Percentiles rank a stretch among this genome's conserved stretches.
Evolutionary conservation across 2,797 vertebrate species (phyloP).

Genomic region (Xenops minutus): DNA sequence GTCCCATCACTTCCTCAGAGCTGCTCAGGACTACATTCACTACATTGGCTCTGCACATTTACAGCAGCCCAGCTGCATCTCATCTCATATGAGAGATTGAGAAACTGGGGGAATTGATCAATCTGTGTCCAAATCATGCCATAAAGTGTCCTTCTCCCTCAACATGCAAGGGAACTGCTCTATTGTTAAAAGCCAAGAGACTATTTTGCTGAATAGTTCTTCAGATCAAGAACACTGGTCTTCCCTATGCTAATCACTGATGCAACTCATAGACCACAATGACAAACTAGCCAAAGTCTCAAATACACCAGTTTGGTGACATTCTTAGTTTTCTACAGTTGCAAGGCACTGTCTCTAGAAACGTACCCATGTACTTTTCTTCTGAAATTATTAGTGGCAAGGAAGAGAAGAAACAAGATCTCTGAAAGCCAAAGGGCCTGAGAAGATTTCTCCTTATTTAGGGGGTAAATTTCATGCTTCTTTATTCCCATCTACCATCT

Average conservation of each 20-base stretch:
- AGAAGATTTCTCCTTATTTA: neutral
- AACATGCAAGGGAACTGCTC: neutral
- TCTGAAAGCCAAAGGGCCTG: neutral
- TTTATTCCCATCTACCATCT: neutral
- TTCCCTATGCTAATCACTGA: neutral
- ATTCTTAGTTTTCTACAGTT: neutral
- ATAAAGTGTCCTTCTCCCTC: neutral
- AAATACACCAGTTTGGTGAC: neutral
- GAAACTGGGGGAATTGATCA: neutral
- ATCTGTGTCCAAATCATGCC: neutral
- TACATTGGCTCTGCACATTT: neutral
- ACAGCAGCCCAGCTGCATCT: neutral
- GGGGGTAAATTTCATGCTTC: neutral
- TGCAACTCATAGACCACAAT: accelerated
- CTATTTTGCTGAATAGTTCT: neutral
- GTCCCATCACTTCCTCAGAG: neutral
- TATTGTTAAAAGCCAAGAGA: neutral
- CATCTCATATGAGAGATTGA: neutral
- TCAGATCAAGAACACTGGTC: accelerated
- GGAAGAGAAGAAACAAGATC: neutral
- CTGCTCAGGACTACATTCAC: neutral
- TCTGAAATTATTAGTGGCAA: neutral
- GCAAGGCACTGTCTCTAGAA: neutral
- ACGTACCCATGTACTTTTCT: neutral
- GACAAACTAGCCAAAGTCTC: neutral